phyloP scores from a whole-genome alignment of 2,113 vertebrate species.

The Cyrtonyx montezumae region DNA sequence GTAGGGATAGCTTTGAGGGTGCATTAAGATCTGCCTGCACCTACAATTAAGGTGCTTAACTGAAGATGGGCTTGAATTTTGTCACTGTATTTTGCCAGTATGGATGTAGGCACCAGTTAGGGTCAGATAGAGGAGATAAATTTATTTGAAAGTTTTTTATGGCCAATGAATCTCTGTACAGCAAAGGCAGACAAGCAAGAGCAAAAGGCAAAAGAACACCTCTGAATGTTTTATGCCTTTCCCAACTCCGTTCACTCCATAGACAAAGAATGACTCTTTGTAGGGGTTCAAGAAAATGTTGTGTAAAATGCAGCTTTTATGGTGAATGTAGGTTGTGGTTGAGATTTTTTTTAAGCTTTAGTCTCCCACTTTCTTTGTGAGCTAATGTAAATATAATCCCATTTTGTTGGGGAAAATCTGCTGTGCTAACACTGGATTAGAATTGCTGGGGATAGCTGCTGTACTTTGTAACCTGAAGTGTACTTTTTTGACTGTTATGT shows the following conservation, averaged over 20 bases:
- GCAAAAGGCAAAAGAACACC: not conserved
- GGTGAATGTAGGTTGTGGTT: slow-evolving; percentile 77
- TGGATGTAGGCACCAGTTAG: not conserved
- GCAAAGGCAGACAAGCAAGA: not conserved
- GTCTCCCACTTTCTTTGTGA: slow-evolving; percentile 74
- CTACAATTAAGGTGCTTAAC: not conserved
- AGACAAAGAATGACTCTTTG: slow-evolving; percentile 7
- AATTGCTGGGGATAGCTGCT: slow-evolving; percentile 85
- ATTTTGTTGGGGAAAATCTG: slow-evolving; percentile 74
- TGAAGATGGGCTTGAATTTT: not conserved
- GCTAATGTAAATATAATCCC: slow-evolving; percentile 80
- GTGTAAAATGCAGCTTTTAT: slow-evolving; percentile 83
- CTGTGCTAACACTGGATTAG: slow-evolving; percentile 83
- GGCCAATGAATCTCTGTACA: not conserved
- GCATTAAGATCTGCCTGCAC: not conserved
- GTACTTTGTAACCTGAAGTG: slow-evolving; percentile 89
- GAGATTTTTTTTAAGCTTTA: slow-evolving; percentile 75
- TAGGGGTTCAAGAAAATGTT: slow-evolving; percentile 82
- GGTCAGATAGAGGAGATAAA: not conserved
- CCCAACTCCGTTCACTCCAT: not conserved
- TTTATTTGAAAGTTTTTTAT: not conserved
- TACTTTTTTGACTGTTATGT: slow-evolving; percentile 84
- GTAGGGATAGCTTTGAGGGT: not conserved
- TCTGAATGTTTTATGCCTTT: slow-evolving; percentile 18
- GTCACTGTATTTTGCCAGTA: not conserved